Percentiles rank a stretch among this genome's conserved stretches.
phyloP scores from a whole-genome alignment of 2,113 vertebrate genomes.

The cat (Felis catus) region F.catus_Fca126_mat1.0 CM031417.1:34505501-34506000 shows the following conservation, averaged over 20 bases:
- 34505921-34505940: rapidly evolving
- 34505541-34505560: neutral
- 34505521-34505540: neutral
- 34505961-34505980: neutral
- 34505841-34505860: neutral
- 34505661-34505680: neutral
- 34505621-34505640: neutral
- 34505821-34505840: constrained; percentile 9
- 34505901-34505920: neutral
- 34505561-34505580: neutral
- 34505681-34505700: neutral
- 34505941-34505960: too few relatives aligned
- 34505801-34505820: neutral
- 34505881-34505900: neutral
- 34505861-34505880: neutral
- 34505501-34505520: neutral
- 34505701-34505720: neutral
- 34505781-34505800: neutral
- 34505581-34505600: neutral
- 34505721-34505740: neutral
- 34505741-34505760: neutral
- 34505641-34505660: rapidly evolving
- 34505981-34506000: neutral
- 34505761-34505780: neutral
- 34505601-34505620: neutral